phyloP scores from a whole-genome alignment of 2,113 vertebrate species.

The Euleptes europaea region DNA sequence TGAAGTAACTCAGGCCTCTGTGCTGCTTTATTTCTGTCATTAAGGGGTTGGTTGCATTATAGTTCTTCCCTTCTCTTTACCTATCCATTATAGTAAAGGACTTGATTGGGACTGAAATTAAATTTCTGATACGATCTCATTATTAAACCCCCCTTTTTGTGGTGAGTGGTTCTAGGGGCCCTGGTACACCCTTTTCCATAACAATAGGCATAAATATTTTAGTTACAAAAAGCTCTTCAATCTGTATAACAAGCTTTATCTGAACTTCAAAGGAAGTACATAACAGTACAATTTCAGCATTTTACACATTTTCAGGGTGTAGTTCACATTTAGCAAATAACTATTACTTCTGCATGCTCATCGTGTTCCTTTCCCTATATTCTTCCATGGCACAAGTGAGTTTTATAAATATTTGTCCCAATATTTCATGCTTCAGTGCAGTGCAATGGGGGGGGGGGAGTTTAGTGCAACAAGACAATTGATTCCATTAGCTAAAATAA shows the following conservation, averaged over 20 bases:
- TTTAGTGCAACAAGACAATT: not conserved
- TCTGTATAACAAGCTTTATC: not conserved
- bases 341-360: not conserved
- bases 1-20: too few species aligned
- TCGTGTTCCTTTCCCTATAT: not conserved
- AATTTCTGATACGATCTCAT: too few species aligned
- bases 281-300: not conserved
- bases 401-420: slow-evolving; percentile 28
- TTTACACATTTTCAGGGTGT: not conserved
- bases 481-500: not conserved
- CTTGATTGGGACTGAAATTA: too few species aligned
- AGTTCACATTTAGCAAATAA: not conserved
- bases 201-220: not conserved
- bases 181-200: too few species aligned
- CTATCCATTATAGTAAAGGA: too few species aligned
- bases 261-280: not conserved
- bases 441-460: not conserved
- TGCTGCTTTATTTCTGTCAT: too few species aligned
- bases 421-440: not conserved
- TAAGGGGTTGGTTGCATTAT: too few species aligned
- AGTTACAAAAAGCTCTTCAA: not conserved
- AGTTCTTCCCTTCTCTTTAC: too few species aligned
- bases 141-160: not conserved
- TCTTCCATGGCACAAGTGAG: not conserved
- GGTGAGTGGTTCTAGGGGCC: not conserved